These are phyloP conservation scores for Clistopyga incitator DNA, from an alignment of 2,888 invertebrate genomes.

Conservation along the genomic window DNA sequence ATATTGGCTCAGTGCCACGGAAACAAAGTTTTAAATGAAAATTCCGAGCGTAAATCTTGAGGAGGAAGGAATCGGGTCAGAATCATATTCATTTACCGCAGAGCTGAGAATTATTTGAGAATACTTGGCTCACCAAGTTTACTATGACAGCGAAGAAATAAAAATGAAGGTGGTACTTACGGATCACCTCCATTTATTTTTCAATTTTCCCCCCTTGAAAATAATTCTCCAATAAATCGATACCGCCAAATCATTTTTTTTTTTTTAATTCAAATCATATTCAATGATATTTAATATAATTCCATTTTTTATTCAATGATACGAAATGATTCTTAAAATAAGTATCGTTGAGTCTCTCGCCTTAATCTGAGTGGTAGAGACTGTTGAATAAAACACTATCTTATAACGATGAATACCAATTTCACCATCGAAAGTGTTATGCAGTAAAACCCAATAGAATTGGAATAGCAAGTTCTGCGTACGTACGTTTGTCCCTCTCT, in stretches of 20 bases:
- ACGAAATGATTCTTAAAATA: too few relatives aligned
- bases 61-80: too few relatives aligned
- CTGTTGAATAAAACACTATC: not conserved
- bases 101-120: not conserved
- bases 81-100: not conserved
- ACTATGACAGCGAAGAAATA: too few relatives aligned
- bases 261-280: too few relatives aligned
- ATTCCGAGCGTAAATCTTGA: not conserved
- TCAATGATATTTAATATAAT: too few relatives aligned
- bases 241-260: too few relatives aligned
- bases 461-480: conserved; percentile 5
- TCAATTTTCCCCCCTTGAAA: too few relatives aligned
- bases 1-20: not conserved
- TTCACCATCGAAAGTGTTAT: not conserved
- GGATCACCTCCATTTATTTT: too few relatives aligned
- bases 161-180: too few relatives aligned
- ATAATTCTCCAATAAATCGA: too few relatives aligned
- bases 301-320: too few relatives aligned
- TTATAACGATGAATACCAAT: not conserved
- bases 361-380: not conserved
- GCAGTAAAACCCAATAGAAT: conserved; percentile 10
- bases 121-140: too few relatives aligned
- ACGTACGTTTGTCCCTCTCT: not conserved
- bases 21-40: not conserved
- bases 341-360: not conserved